Percentiles rank a stretch among this genome's conserved stretches.
Conservation (phyloP, 2,797 vertebrate species). For the Enteromius trimaculatus region DNA sequence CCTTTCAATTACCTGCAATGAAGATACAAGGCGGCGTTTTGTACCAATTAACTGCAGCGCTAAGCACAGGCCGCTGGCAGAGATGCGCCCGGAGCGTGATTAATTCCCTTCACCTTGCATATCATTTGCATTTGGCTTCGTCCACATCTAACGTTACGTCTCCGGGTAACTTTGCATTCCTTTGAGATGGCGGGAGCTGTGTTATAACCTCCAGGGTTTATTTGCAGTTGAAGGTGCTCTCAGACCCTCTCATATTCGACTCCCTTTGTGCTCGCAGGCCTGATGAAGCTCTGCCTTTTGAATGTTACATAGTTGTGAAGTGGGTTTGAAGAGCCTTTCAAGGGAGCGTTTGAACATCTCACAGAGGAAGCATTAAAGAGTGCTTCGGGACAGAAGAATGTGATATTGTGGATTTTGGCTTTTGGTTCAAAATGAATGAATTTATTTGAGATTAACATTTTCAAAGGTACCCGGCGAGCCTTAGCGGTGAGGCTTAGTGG, state of each 20-base stretch:
- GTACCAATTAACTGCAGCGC: slow-evolving; percentile 75
- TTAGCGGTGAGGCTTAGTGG: slow-evolving; percentile 25
- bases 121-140: slow-evolving; percentile 64
- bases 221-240: slow-evolving; percentile 42
- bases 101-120: slow-evolving; percentile 66
- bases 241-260: slow-evolving; percentile 40
- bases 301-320: slow-evolving; percentile 43
- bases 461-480: background rate
- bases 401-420: slow-evolving; percentile 39
- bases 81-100: slow-evolving; percentile 65
- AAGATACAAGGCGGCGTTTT: slow-evolving; percentile 71
- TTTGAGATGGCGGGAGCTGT: slow-evolving; percentile 34
- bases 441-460: slow-evolving; percentile 37
- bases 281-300: slow-evolving; percentile 38
- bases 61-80: slow-evolving; percentile 65
- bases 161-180: slow-evolving; percentile 31
- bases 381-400: slow-evolving; percentile 32
- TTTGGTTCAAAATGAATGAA: slow-evolving; percentile 39
- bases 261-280: slow-evolving; percentile 35
- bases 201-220: slow-evolving; percentile 34
- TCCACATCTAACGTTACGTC: slow-evolving; percentile 33
- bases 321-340: slow-evolving; percentile 33
- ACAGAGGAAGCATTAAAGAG: slow-evolving; percentile 40
- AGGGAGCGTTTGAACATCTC: slow-evolving; percentile 40
- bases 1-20: slow-evolving; percentile 68